Base-by-base conservation (phyloP, 2,797 vertebrate species). In the Megaceryle alcyon region DNA sequence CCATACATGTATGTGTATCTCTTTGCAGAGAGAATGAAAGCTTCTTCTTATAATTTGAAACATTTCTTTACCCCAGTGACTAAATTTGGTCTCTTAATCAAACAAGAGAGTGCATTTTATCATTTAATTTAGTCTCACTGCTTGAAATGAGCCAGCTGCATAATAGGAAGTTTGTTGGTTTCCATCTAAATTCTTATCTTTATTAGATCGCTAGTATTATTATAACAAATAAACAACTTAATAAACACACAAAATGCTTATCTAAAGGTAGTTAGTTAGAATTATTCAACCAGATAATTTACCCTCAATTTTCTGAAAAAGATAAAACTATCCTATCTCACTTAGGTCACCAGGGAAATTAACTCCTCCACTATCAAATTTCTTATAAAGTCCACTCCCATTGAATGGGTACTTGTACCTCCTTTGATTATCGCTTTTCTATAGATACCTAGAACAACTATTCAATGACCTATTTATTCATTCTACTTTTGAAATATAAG, bases 321-420 rank as follows among this genome's bases (percentile, higher is more conserved):
- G 98, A 99, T 99, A 99, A 99, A 99, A 98, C 98, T 98, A 98
- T 97, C 97, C 98, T 99, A 98, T 98, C 98, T 98, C 98, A 98
- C 97, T 98, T 98, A 98, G 97, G 98, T 99, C 99, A 99, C 99
- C 98, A 97, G 99, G 99, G 99, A 99, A 99, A 99, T 99, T 99
- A 99, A 99, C 98, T 99, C 98, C 95, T 98, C 95, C 97, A 91
- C 98, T 98, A 98, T 98, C 98, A 99, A 99, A 99, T 99, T 96
- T 96, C 92, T 95, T 96, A 81, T 90, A 98, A 99, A 99, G 98
- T 96, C 96, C 97, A 59, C 96, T 97, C 97, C 97, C 98, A 85
- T 97, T 97, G 98, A 99, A 98, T 98, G 98, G 98, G 97, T 98
- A 98, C 98, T 97, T 96, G 88, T 72, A 94, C 63, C 97, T 98